A percentile compares a stretch with the other conserved stretches of the same genome.
Evolutionary conservation across 2,888 invertebrate species (phyloP).

Genomic region (Nipponacmea schrenckii): DNA sequence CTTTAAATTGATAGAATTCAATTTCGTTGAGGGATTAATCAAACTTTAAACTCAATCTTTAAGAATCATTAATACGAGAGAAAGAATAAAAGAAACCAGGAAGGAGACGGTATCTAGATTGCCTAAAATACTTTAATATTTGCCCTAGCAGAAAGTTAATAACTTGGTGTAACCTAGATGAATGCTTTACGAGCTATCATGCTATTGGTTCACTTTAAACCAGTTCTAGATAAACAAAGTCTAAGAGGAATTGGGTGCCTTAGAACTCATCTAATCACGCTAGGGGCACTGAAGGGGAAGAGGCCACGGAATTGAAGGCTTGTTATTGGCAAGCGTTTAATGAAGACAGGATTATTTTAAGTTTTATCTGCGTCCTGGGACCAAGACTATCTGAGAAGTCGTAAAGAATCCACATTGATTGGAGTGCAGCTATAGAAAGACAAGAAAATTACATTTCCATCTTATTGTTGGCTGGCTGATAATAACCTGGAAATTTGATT

Average conservation of each 20-base stretch:
- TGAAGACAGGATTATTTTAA: neutral
- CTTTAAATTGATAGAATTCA: too few relatives aligned
- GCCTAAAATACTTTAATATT: constrained; percentile 4
- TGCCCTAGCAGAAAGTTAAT: constrained; percentile 7
- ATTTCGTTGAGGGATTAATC: too few relatives aligned
- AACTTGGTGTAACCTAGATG: neutral
- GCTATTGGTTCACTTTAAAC: neutral
- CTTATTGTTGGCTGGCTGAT: constrained; percentile 5
- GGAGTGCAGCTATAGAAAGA: constrained; percentile 2
- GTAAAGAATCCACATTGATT: constrained; percentile 5
- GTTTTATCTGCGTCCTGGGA: constrained; percentile 1
- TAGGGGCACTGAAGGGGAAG: constrained; percentile 8
- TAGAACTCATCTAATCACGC: constrained; percentile 6
- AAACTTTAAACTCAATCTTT: too few relatives aligned
- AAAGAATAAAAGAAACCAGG: too few relatives aligned
- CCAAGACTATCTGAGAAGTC: neutral
- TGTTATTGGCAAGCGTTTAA: constrained; percentile 7
- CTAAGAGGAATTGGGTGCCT: neutral
- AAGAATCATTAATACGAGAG: too few relatives aligned
- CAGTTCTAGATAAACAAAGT: constrained; percentile 6
- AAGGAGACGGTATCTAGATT: neutral
- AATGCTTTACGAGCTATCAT: constrained; percentile 1
- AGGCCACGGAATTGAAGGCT: constrained; percentile 6
- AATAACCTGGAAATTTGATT: constrained; percentile 4
- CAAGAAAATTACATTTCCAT: constrained; percentile 9